A percentile compares a stretch with the other conserved stretches of the same genome.
Conservation (phyloP, 2,888 invertebrate species). For the Drosophila buzzatii region DNA sequence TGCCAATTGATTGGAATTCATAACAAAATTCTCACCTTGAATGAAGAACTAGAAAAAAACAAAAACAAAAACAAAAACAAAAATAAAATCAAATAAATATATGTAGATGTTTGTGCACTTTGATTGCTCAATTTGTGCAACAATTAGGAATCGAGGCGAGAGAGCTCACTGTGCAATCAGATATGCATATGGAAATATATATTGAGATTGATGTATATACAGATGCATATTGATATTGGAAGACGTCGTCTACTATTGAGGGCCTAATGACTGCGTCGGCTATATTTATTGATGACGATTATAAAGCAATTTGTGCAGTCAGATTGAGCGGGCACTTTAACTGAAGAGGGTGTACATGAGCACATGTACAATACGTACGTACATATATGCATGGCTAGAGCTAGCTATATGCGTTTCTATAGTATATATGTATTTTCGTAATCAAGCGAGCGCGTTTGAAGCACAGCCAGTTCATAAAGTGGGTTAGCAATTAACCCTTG, state of each 20-base stretch:
- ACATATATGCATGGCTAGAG: neutral
- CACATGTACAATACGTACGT: neutral
- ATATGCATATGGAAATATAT: neutral
- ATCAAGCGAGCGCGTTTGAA: conserved; percentile 62
- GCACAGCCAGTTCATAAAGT: conserved; percentile 45
- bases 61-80: neutral
- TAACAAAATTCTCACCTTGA: conserved; percentile 5
- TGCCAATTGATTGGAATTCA: neutral
- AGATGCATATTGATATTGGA: conserved; percentile 3
- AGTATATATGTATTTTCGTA: conserved; percentile 33
- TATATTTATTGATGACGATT: conserved; percentile 78
- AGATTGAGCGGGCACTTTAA: neutral
- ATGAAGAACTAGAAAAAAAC: neutral
- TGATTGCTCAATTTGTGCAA: conserved; percentile 63
- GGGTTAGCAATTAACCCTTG: conserved; percentile 77
- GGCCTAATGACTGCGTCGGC: conserved; percentile 68
- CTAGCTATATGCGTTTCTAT: too few species aligned
- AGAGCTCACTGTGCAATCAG: neutral
- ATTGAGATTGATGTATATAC: neutral
- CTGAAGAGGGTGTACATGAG: neutral
- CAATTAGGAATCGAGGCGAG: neutral
- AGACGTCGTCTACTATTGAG: conserved; percentile 9
- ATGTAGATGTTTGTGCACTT: conserved; percentile 2
- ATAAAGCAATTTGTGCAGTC: conserved; percentile 75
- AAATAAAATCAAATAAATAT: neutral